Evolutionary conservation across 1,140 invertebrate genomes (phyloP).

Genomic region (Bombus consobrinus): DNA sequence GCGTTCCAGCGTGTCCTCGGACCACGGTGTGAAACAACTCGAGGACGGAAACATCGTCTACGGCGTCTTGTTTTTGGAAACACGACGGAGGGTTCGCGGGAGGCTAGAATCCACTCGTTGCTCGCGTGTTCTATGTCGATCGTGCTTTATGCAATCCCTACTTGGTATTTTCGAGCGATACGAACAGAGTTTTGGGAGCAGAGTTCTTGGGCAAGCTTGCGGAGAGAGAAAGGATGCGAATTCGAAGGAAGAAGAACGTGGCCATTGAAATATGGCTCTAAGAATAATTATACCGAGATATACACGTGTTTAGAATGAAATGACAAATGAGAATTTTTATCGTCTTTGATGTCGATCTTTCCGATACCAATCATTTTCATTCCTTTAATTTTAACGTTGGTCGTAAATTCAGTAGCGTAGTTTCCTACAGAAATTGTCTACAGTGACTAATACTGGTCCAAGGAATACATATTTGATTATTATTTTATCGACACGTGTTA

Average conservation of each 20-base stretch:
- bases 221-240: neutral
- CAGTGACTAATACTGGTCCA: no score
- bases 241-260: no score
- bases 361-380: no score
- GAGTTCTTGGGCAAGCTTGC: neutral
- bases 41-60: neutral
- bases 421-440: no score
- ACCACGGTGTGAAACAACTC: neutral
- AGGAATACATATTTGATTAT: neutral
- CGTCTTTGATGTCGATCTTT: no score
- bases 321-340: no score
- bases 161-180: neutral
- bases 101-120: neutral
- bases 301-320: no score
- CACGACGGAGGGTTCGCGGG: neutral
- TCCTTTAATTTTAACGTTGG: no score
- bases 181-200: neutral
- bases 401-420: no score
- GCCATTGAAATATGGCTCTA: no score
- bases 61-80: neutral
- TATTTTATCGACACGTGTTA: neutral
- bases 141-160: neutral
- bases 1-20: constrained; percentile 29
- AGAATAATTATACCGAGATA: no score
- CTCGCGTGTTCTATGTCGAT: neutral